A percentile compares a stretch with the other conserved stretches of the same genome.
Evolutionary conservation across 1,140 invertebrate species (phyloP).

Genomic region (Drosophila truncata): DNA sequence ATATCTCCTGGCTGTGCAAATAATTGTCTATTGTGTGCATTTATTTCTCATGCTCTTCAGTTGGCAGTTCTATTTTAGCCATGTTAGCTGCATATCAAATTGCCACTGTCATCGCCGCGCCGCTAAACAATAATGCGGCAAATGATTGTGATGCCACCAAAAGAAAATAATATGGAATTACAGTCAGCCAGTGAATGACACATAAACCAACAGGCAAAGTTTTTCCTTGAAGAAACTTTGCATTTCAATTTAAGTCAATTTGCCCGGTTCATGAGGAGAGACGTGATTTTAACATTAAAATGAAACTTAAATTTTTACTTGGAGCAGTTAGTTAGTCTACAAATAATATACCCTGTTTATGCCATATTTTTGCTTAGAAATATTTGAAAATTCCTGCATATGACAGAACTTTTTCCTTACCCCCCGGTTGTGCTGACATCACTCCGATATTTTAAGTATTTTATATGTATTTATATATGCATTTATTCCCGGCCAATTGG

Average conservation of each 20-base stretch:
- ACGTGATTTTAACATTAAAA: not conserved
- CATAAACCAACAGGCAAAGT: conserved; percentile 12
- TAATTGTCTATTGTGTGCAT: conserved; percentile 59
- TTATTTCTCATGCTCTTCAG: conserved; percentile 31
- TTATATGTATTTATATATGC: conserved; percentile 38
- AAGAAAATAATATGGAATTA: conserved; percentile 49
- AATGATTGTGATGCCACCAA: conserved; percentile 37
- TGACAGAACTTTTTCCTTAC: not conserved
- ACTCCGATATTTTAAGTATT: conserved; percentile 23
- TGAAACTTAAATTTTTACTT: not conserved
- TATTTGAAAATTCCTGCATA: not conserved
- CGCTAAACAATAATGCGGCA: conserved; percentile 38
- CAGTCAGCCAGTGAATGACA: conserved; percentile 50
- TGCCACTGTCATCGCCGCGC: conserved; percentile 37
- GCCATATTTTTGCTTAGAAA: not conserved
- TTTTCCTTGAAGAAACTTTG: conserved; percentile 10
- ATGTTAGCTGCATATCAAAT: conserved; percentile 59
- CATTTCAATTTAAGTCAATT: conserved; percentile 3
- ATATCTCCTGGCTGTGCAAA: conserved; percentile 40
- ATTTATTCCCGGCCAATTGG: conserved; percentile 39
- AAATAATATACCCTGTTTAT: not conserved
- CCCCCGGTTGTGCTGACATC: conserved; percentile 26
- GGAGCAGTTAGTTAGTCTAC: not conserved
- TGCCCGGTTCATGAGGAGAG: not conserved
- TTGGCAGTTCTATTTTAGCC: conserved; percentile 25